Evolutionary conservation across 2,113 vertebrate genomes (phyloP).

Genomic region (Microtus richardsoni): DNA sequence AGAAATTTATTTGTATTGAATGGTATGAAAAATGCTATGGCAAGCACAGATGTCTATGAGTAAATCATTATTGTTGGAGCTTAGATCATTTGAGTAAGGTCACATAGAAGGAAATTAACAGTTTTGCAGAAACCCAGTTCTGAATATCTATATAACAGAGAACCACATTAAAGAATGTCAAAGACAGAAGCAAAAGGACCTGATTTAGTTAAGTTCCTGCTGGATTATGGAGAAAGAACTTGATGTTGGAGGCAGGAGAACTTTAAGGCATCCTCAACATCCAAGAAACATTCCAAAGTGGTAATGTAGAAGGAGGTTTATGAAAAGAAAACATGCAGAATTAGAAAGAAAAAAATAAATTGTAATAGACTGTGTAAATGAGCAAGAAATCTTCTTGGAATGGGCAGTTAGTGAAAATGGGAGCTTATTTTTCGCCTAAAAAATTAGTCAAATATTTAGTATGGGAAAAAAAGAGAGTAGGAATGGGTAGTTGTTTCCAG

Average conservation of each 20-base stretch:
- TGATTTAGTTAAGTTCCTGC: not conserved
- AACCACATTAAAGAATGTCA: not conserved
- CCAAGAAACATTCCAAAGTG: slow-evolving; percentile 25
- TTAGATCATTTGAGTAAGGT: not conserved
- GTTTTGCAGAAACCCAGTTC: not conserved
- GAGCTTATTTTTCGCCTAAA: not conserved
- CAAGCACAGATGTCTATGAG: not conserved
- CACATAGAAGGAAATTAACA: not conserved
- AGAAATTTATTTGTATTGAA: not conserved
- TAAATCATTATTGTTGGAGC: not conserved
- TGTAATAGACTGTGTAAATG: not conserved
- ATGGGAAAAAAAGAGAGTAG: not conserved
- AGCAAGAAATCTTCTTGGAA: not conserved
- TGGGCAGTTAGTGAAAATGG: not conserved
- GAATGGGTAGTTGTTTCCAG: not conserved
- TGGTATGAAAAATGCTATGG: not conserved
- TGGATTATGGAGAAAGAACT: not conserved
- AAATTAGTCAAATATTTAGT: not conserved
- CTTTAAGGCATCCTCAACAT: not conserved
- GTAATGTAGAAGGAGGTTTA: not conserved
- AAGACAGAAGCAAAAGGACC: not conserved
- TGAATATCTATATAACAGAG: not conserved
- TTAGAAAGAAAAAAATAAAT: not conserved
- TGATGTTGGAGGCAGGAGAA: not conserved
- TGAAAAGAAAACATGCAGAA: not conserved